Evolutionary conservation across 2,113 vertebrate genomes (phyloP), one percentile per base, ranked within the genome.

Genomic region (Menura novaehollandiae): DNA sequence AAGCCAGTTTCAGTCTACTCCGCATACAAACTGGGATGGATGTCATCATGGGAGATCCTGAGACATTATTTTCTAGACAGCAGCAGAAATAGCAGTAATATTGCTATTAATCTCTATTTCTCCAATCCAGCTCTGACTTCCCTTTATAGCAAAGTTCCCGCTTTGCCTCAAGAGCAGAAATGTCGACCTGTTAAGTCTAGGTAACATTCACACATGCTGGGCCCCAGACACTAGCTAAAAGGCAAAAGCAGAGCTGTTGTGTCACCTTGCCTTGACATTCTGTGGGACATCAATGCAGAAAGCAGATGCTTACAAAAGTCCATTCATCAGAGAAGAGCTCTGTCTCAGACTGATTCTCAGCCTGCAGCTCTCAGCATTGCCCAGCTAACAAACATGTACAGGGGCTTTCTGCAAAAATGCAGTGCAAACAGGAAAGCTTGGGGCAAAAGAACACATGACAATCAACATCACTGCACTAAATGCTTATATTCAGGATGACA

Each of bases 171-270:
- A 53, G 43, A 78, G 43, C 46, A 82, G 56, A 71, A 94, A 55
- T 2, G 0, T 41, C 0, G 0, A 4, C 20, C 30, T 68, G 20
- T 8, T 85, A 53, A 56, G 13, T 33, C 26, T 19, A 60, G 64
- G 67, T 18, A 64, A 73, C 52, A 89, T 14, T 64, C 53, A 51
- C 30, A 73, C 18, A 16, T 2, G 1, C 35, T 76, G 27, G 33
- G 28, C 30, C 21, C 37, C 2, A 3, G 44, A 43, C 20, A 39
- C 2, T 6, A 56, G 41, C 33, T 68, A 52, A 64, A 80, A 89
- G 37, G 51, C 63, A 80, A 66, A 89, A 47, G 17, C 10, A 68
- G 80, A 73, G 35, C 32, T 81, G 23, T 32, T 66, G 15, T 22
- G 23, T 72, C 51, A 75, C 52, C 28, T 82, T 46, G 33, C 30